A percentile compares a stretch with the other conserved stretches of the same genome.
Evolutionary conservation across 2,113 vertebrate genomes (phyloP).

Genomic region (Syngnathus typhle): DNA sequence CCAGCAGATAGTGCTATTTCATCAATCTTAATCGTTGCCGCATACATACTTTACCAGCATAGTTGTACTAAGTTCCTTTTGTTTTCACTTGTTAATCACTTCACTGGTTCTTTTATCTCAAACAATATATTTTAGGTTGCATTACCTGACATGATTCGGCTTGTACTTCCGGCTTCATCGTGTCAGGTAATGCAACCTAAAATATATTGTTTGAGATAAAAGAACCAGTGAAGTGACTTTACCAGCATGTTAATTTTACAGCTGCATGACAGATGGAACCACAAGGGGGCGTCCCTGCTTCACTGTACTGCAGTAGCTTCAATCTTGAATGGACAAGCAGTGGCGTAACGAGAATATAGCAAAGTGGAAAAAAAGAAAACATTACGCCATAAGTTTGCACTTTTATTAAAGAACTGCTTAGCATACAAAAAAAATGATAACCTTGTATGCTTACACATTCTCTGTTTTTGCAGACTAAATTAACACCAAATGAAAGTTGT

Average conservation of each 20-base stretch:
- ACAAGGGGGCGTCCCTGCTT: conserved; percentile 27
- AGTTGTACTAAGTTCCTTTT: background rate
- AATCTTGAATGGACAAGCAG: background rate
- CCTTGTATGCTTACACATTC: background rate
- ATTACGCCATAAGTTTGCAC: background rate
- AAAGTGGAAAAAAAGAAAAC: background rate
- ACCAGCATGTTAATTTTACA: background rate
- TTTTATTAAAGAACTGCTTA: background rate
- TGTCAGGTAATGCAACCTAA: too few species aligned
- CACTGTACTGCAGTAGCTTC: conserved; percentile 3
- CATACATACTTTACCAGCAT: background rate
- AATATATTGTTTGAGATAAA: too few species aligned
- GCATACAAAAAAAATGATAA: background rate
- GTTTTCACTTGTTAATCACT: too few species aligned
- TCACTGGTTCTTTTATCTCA: too few species aligned
- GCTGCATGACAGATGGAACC: conserved; percentile 9
- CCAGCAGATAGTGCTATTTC: conserved; percentile 50
- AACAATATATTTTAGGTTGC: too few species aligned
- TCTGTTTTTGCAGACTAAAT: background rate
- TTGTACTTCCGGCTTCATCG: too few species aligned
- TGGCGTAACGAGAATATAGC: background rate
- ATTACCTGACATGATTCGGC: too few species aligned
- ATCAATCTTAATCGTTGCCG: background rate
- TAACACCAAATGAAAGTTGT: background rate
- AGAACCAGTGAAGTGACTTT: background rate